Evolutionary conservation across 2,797 vertebrate genomes (phyloP), one percentile per base, ranked within the genome.

Genomic region (Sebastes diploproa): DNA sequence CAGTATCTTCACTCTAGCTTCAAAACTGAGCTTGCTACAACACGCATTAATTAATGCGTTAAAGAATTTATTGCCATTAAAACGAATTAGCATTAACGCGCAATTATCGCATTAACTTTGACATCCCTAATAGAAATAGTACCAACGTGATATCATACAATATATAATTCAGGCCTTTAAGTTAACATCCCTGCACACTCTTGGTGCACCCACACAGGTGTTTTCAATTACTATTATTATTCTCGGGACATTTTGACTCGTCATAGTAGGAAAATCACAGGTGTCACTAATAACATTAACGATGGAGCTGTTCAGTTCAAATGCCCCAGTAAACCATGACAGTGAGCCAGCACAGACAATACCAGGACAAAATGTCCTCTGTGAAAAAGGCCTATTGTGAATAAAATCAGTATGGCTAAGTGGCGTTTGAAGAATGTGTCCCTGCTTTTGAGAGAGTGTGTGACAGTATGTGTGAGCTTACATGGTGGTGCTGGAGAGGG

Each of bases 401-500:
- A 50, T 50, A 50, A 50, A 50, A 50, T 20, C 16, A 7, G 18
- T 8, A 20, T 20, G 4, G 18, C 13, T 4, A 3, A 8, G 8
- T 7, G 11, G 20, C 2, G 0, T 63, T 52, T 58, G 6, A 68
- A 52, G 25, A 68, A 64, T 7, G 3, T 11, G 29, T 18, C 12
- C 7, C 16, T 55, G 18, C 20, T 42, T 54, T 34, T 27, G 46
- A 50, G 22, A 12, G 22, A 12, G n/a, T 8, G 32, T 34, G 54
- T 54, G 60, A 14, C 18, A 7, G 18, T 52, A 2, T 38, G 38
- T 23, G 7, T 22, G 62, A 52, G 29, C 96, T 95, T 91, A 99
- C 98, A 94, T 93, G 75, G 96, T 97, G 50, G 97, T 97, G 86
- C 86, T 97, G 94, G 95, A 95, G 85, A 99, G 93, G 55, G 97